These are phyloP conservation scores for Lutjanus campechanus DNA, from an alignment of 2,797 vertebrate genomes.

Conservation along the genomic window DNA sequence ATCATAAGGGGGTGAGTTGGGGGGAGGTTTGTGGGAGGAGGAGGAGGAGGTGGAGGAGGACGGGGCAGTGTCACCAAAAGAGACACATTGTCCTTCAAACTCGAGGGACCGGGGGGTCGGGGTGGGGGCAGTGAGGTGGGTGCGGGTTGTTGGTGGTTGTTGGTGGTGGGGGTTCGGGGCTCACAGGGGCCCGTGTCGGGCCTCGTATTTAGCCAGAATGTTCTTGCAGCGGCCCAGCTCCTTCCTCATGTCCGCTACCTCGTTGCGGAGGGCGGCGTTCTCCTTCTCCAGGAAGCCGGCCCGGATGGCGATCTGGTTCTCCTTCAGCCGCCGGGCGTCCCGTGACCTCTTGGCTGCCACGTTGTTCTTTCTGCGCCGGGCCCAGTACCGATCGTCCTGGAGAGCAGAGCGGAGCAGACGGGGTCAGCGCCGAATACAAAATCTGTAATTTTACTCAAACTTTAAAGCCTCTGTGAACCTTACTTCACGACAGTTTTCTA, in stretches of 20 bases:
- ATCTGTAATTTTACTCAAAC: too few species aligned
- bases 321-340: conserved; percentile 95
- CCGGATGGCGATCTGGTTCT: conserved; percentile 99
- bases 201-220: conserved; percentile 94
- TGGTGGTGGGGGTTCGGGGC: not conserved
- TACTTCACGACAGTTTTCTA: too few species aligned
- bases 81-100: conserved; percentile 87
- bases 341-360: conserved; percentile 96
- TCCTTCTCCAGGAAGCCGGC: conserved; percentile 98
- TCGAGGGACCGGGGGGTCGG: not conserved
- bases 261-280: conserved; percentile 93
- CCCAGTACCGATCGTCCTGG: conserved; percentile 98
- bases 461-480: too few species aligned
- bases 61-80: conserved; percentile 82
- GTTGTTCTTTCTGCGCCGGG: conserved; percentile 98
- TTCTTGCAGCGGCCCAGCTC: conserved; percentile 98
- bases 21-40: not conserved
- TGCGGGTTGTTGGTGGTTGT: not conserved
- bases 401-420: conserved; percentile 51
- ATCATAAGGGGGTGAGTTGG: conserved; percentile 59
- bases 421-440: not conserved
- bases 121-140: not conserved
- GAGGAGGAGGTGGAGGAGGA: conserved; percentile 33
- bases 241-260: conserved; percentile 95
- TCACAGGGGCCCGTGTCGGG: conserved; percentile 93